Evolutionary conservation across 2,888 invertebrate genomes (phyloP).

Genomic region (Rapana venosa): DNA sequence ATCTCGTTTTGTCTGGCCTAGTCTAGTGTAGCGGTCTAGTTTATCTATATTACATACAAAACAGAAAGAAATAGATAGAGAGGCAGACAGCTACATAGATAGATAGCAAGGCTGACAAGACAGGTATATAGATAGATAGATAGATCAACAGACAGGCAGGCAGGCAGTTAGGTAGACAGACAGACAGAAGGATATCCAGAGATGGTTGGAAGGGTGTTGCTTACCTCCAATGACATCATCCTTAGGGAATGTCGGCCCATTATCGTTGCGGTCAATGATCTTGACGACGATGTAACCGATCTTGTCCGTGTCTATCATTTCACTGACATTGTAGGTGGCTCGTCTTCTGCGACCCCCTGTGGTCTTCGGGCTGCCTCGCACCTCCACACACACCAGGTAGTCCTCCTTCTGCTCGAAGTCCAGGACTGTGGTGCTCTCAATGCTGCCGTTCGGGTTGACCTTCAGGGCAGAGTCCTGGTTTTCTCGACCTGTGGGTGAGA

Average conservation of each 20-base stretch:
- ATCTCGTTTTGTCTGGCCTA: no score
- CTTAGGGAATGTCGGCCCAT: constrained; percentile 60
- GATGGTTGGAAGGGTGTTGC: not conserved
- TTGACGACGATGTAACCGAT: constrained; percentile 59
- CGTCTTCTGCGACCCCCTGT: constrained; percentile 76
- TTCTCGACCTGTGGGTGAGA: constrained; percentile 19
- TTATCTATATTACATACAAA: not conserved
- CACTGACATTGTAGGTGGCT: constrained; percentile 24
- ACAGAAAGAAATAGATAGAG: not conserved
- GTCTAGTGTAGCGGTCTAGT: no score
- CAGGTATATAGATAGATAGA: not conserved
- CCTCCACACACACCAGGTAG: constrained; percentile 85
- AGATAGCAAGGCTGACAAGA: not conserved
- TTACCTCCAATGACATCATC: constrained; percentile 45
- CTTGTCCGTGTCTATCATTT: constrained; percentile 41
- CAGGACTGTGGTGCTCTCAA: constrained; percentile 80
- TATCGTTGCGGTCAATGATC: constrained; percentile 65
- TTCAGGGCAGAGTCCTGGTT: constrained; percentile 33
- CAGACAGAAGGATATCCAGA: not conserved
- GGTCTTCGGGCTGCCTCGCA: constrained; percentile 83
- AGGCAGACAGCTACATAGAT: not conserved
- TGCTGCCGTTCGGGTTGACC: constrained; percentile 50
- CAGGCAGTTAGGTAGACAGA: not conserved
- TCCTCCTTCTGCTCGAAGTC: constrained; percentile 86
- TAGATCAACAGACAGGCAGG: not conserved